Base-by-base conservation (phyloP, 2,113 vertebrate species). In the Rhagologus leucostigma region DNA sequence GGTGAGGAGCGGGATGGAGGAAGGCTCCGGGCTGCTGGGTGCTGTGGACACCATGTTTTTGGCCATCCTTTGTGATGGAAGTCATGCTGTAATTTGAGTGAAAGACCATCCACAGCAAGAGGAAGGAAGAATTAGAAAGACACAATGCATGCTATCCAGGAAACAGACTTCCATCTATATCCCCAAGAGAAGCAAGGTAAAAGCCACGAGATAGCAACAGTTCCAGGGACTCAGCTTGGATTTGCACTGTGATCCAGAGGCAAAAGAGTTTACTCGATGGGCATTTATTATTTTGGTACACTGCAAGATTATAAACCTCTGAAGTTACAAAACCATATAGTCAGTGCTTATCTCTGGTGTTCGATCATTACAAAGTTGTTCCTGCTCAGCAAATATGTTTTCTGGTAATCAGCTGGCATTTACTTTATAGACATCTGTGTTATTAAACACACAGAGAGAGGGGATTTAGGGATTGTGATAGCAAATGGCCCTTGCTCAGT, bases 391-490 rank as follows among this genome's bases (percentile, higher is more conserved):
- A 96, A 96, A 95, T 91, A 93, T 26, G 64, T 96, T 97, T 96
- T 92, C 92, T 94, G 82, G 94, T 97, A 97, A 97, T 97, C 96
- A 97, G 94, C 57, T 97, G 93, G 89, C 90, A 95, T 97, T 98
- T 98, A 83, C 93, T 96, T 96, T 94, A 86, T 76, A 96, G 95
- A 93, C 95, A 91, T 95, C 93, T 91, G 88, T 94, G 85, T 93
- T 97, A 96, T 88, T 96, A 96, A 97, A 96, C 77, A 90, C 62
- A 90, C 3, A 77, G 87, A 75, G 94, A 89, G 70, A 39, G 37
- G 46, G 70, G 90, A 97, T 97, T 96, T 96, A 91, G 74, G 82
- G 95, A 94, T 88, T 93, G 94, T 44, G 57, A 63, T 24, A 74
- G 82, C 52, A 93, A 96, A 89, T 24, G 64, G 63, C 29, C 81